phyloP scores from a whole-genome alignment of 1,140 invertebrate species.

The Mycetomoellerius zeteki region DNA sequence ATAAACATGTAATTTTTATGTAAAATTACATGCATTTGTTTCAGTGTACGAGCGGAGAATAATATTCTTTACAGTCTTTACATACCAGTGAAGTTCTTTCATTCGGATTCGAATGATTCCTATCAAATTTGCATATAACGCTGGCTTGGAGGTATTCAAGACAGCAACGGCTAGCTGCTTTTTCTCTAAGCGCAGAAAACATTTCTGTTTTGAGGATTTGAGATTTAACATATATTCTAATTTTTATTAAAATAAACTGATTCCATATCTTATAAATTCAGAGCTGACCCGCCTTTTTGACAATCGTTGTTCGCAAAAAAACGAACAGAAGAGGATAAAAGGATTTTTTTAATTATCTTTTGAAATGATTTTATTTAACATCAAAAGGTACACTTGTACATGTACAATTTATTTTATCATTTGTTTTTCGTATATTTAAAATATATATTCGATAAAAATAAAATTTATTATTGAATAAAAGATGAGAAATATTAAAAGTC shows the following conservation, averaged over 20 bases:
- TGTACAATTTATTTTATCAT: not conserved
- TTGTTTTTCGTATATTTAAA: not conserved
- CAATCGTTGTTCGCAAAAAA: not conserved
- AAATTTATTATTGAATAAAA: constrained; percentile 15
- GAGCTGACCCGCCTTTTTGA: not conserved
- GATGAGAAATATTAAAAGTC: not conserved
- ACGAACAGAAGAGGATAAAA: not conserved
- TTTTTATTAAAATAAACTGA: constrained; percentile 16
- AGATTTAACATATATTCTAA: constrained; percentile 30
- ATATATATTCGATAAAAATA: not conserved
- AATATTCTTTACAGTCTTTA: not conserved
- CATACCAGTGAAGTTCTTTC: constrained; percentile 42
- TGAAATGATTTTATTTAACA: constrained; percentile 14
- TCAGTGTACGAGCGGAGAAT: not conserved
- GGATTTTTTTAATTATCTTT: not conserved
- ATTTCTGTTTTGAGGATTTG: constrained; percentile 6
- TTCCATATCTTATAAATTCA: constrained; percentile 17
- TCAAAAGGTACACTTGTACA: not conserved
- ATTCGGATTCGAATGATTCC: constrained; percentile 63
- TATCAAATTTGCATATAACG: constrained; percentile 63
- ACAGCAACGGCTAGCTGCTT: not conserved
- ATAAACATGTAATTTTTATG: no score
- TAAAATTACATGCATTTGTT: no score
- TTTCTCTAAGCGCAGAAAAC: not conserved
- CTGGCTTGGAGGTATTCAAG: constrained; percentile 44